A percentile compares a stretch with the other conserved stretches of the same genome.
Evolutionary conservation across 2,113 vertebrate species (phyloP).

Genomic region (Lophotis ruficrista): DNA sequence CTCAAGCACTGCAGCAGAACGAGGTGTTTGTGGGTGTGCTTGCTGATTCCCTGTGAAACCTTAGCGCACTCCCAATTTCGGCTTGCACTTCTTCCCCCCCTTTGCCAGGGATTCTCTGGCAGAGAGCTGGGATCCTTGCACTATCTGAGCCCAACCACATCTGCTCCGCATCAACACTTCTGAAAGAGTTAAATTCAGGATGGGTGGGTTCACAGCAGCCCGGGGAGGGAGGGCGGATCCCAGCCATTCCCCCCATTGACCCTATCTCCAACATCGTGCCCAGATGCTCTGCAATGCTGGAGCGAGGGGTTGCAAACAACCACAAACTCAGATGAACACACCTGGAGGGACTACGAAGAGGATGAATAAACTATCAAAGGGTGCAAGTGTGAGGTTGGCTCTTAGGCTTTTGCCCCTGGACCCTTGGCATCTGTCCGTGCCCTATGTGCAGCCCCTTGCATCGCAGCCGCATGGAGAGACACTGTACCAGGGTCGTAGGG

Average conservation of each 20-base stretch:
- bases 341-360: neutral
- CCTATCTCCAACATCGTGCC: no score
- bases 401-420: neutral
- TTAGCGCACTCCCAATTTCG: neutral
- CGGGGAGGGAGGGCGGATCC: no score
- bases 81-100: fast-evolving
- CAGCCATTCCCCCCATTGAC: fast-evolving
- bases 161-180: neutral
- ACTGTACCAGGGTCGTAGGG: neutral
- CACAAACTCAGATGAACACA: neutral
- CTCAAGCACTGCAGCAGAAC: neutral
- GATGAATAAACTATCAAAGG: fast-evolving
- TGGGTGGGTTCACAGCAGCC: neutral
- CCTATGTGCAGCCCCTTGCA: neutral
- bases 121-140: neutral
- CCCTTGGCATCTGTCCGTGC: neutral
- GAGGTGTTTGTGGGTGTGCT: neutral
- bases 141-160: no score
- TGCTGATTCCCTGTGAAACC: neutral
- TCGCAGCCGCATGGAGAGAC: neutral
- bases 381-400: neutral
- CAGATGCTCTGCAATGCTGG: neutral
- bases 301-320: neutral
- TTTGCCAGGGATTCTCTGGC: neutral
- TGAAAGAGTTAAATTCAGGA: neutral